These are phyloP conservation scores for Drosophila eugracilis DNA, from an alignment of 1,140 invertebrate species.

Conservation along the genomic window DNA sequence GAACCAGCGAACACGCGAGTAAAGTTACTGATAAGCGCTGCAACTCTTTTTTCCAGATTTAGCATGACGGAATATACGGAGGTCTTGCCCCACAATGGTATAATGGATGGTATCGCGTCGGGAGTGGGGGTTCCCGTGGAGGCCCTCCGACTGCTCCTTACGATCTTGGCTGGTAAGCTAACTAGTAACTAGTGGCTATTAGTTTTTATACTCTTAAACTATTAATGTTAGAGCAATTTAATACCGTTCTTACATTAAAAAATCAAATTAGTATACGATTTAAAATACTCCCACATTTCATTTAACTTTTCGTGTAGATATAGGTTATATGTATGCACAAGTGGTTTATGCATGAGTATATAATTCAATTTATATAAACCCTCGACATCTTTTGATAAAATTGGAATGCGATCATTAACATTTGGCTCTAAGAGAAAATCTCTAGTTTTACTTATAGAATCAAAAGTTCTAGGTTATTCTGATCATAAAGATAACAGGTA, in stretches of 20 bases:
- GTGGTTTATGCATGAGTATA: conserved; percentile 4
- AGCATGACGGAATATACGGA: conserved; percentile 30
- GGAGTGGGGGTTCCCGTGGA: conserved; percentile 86
- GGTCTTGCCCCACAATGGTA: conserved; percentile 17
- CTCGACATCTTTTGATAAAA: too few species aligned
- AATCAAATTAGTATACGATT: too few species aligned
- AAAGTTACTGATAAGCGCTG: conserved; percentile 13
- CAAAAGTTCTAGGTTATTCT: too few species aligned
- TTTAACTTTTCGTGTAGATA: background rate
- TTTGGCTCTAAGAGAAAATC: too few species aligned
- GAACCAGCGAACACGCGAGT: conserved; percentile 34
- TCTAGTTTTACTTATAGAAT: too few species aligned
- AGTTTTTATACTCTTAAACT: background rate
- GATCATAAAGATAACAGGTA: too few species aligned
- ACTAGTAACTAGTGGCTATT: background rate
- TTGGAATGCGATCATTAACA: too few species aligned
- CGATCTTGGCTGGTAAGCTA: conserved; percentile 88
- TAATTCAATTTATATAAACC: too few species aligned
- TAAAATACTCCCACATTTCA: too few species aligned
- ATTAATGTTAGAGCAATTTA: background rate
- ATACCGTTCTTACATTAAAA: background rate
- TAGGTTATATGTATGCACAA: conserved; percentile 6
- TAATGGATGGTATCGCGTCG: conserved; percentile 60
- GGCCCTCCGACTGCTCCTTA: conserved; percentile 89
- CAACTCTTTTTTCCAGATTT: conserved; percentile 35